Evolutionary conservation across 2,888 invertebrate genomes (phyloP).

Genomic region (Phyto melanocephala): DNA sequence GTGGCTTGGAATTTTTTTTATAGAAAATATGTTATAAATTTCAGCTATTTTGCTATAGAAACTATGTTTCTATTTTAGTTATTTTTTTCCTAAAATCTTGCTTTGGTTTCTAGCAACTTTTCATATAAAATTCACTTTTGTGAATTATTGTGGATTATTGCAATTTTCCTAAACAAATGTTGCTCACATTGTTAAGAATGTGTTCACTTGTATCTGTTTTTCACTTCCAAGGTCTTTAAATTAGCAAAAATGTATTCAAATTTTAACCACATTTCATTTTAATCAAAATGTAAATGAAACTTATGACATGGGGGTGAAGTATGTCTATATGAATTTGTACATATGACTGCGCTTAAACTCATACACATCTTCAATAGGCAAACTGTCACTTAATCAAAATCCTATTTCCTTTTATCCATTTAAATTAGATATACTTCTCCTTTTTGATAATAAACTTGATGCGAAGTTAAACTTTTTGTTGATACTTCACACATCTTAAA

Average conservation of each 20-base stretch:
- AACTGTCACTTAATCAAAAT: constrained; percentile 61
- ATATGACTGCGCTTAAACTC: neutral
- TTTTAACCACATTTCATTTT: constrained; percentile 15
- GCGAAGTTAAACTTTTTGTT: constrained; percentile 39
- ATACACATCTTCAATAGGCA: constrained; percentile 24
- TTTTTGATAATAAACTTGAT: constrained; percentile 57
- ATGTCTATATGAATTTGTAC: neutral
- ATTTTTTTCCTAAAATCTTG: too few species aligned
- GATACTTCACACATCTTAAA: neutral
- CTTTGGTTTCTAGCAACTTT: too few species aligned
- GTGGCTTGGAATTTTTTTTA: too few species aligned
- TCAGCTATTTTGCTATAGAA: too few species aligned
- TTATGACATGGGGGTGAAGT: neutral
- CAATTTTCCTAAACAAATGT: too few species aligned
- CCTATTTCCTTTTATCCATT: constrained; percentile 54
- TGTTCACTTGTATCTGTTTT: too few species aligned
- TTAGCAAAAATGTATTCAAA: neutral
- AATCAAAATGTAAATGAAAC: constrained; percentile 27
- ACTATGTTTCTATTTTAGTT: too few species aligned
- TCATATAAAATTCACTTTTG: too few species aligned
- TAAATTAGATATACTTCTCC: constrained; percentile 57
- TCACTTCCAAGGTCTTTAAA: too few species aligned
- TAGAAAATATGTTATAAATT: too few species aligned
- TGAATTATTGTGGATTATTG: too few species aligned
- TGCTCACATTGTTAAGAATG: too few species aligned